Base-by-base conservation (phyloP, 2,888 invertebrate species). In the Cheilosia vulpina region DNA sequence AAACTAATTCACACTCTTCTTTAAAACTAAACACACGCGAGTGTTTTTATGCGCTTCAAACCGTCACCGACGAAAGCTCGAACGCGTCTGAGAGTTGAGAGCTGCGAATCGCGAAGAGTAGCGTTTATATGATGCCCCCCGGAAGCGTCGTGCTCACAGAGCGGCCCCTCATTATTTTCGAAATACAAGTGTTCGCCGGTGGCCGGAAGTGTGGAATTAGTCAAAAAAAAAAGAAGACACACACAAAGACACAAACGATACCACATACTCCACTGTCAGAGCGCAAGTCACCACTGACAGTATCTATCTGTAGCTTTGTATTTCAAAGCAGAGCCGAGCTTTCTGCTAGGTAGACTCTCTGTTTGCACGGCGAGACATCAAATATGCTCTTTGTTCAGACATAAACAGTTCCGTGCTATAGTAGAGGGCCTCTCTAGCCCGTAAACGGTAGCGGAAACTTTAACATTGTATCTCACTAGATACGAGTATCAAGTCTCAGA, bases 151-250 rank as follows among this genome's bases (percentile, higher is more conserved):
- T 27, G 52, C 15, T 47, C 19, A 9, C 38, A 27, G 55, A 13
- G 38, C 55, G 21, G 13, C 19, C 63, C 43, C 50, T 75, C 63
- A 68, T 69, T 58, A 45, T 58, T 75, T 73, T 84, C 65, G 50
- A 84, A 80, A 57, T 85, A 66, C 75, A 81, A 55, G 27, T 52
- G 45, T 21, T 58, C 21, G 38, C 24, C 75, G 41, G 43, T 27
- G 76, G 38, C 80, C 85, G 85, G 85, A 85, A 85, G 63, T 81
- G 63, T 80, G 47, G 62, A 81, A 81, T 85, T 81, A 76, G 50
- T 24, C 53, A 55, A 81, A 63, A 58, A 21, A 45, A 55, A 55
- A 81, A 58, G 47, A 17, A 47, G 76, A 58, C 63, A 41, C 53
- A 80, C n/a, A 43, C 62, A 13, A 27, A 2, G n/a, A 47, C 13